These are phyloP conservation scores for Flexamia atlantica DNA, from an alignment of 2,888 invertebrate species.

Conservation along the genomic window DNA sequence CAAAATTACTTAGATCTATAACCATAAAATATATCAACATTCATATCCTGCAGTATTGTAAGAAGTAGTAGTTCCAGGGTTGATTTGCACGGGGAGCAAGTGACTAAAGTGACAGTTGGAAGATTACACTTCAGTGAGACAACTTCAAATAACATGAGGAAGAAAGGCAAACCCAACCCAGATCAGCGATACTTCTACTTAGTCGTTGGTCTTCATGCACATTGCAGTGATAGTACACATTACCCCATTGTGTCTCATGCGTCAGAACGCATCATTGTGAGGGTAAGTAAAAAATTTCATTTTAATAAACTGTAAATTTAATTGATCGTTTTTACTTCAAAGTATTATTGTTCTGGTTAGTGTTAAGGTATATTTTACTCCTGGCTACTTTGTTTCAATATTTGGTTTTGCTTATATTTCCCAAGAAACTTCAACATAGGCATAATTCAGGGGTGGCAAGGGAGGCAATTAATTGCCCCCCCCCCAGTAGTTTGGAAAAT, in stretches of 20 bases:
- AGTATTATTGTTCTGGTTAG: no score
- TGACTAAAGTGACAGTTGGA: slow-evolving; percentile 96
- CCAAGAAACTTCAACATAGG: no score
- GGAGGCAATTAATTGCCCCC: no score
- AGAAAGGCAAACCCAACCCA: slow-evolving; percentile 98
- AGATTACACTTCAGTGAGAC: slow-evolving; percentile 99
- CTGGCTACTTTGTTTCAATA: no score
- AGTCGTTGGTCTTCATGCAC: slow-evolving; percentile 95
- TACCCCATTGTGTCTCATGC: slow-evolving; percentile 92
- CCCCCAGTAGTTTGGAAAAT: no score
- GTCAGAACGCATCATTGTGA: slow-evolving; percentile 97
- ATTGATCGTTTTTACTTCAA: no score
- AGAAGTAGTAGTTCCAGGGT: slow-evolving; percentile 82
- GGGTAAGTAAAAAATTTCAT: slow-evolving; percentile 81
- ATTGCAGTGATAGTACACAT: slow-evolving; percentile 85
- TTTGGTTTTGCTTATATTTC: no score
- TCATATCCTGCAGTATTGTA: slow-evolving; percentile 39
- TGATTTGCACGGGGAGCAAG: slow-evolving; percentile 91
- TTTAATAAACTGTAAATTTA: no score
- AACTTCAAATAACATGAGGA: slow-evolving; percentile 99
- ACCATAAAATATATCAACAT: no score
- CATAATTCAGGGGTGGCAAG: no score
- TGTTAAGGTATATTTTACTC: no score
- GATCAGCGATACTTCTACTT: slow-evolving; percentile 98
- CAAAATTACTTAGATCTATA: no score